Evolutionary conservation across 2,797 vertebrate species (phyloP).

Genomic region (Tapera naevia): DNA sequence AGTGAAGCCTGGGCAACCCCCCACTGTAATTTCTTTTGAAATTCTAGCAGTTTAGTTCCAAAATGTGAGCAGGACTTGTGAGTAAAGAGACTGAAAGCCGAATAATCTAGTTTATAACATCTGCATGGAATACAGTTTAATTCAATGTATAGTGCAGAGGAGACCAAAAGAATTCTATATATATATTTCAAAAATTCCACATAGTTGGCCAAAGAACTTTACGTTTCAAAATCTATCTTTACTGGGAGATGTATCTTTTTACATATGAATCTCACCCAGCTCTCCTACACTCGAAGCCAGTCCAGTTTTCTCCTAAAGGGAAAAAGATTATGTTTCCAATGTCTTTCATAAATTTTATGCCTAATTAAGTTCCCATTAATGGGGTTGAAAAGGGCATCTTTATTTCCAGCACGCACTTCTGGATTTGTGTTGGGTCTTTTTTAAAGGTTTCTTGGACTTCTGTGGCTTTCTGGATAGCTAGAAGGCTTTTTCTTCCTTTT

Average conservation of each 20-base stretch:
- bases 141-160: not conserved
- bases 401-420: not conserved
- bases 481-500: not conserved
- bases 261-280: not conserved
- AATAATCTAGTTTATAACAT: not conserved
- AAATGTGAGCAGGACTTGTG: not conserved
- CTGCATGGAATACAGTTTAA: slow-evolving; percentile 1
- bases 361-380: not conserved
- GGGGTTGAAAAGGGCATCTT: not conserved
- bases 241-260: slow-evolving; percentile 31
- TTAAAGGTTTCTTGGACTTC: not conserved
- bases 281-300: slow-evolving; percentile 19
- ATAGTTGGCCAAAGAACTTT: not conserved
- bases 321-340: not conserved
- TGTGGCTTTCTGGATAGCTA: not conserved
- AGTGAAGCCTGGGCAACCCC: not conserved
- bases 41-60: not conserved
- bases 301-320: not conserved
- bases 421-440: not conserved
- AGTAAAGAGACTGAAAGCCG: not conserved
- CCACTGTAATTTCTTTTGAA: not conserved
- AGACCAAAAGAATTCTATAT: not conserved
- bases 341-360: not conserved
- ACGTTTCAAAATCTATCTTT: slow-evolving; percentile 36
- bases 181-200: not conserved